Evolutionary conservation across 2,888 invertebrate genomes (phyloP).

Genomic region (Trachelus tabidus): DNA sequence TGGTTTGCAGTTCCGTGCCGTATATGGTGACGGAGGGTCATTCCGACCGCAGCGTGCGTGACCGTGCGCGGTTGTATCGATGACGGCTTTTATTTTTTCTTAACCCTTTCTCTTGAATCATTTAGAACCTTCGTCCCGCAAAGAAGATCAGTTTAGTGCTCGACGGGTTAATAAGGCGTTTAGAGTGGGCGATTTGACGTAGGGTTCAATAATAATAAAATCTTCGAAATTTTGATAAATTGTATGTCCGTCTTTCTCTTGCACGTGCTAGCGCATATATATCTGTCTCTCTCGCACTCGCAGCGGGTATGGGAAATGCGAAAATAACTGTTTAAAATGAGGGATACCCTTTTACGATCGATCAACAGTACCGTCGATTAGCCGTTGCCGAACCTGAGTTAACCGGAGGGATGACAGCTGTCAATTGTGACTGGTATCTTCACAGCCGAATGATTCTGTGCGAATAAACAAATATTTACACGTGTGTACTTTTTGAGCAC

Average conservation of each 20-base stretch:
- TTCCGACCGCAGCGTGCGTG: background rate
- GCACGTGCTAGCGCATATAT: too few relatives aligned
- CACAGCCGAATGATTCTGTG: background rate
- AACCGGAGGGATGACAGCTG: background rate
- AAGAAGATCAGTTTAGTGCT: background rate
- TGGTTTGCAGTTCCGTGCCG: constrained; percentile 17
- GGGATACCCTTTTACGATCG: background rate
- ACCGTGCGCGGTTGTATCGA: constrained; percentile 3
- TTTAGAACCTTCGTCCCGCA: background rate
- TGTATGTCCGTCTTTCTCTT: background rate
- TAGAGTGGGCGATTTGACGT: background rate
- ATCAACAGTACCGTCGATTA: background rate
- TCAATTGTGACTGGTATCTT: background rate
- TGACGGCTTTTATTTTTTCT: background rate
- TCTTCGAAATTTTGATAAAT: too few relatives aligned
- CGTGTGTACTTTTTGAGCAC: background rate
- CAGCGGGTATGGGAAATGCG: background rate
- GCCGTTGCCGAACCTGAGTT: background rate
- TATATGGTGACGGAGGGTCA: constrained; percentile 17
- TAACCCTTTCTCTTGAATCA: background rate
- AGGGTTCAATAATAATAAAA: too few relatives aligned
- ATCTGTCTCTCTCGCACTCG: background rate
- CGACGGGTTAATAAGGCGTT: background rate
- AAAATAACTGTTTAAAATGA: background rate
- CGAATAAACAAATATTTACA: background rate